phyloP scores from a whole-genome alignment of 2,797 vertebrate genomes.

The Glyptemys insculpta region DNA sequence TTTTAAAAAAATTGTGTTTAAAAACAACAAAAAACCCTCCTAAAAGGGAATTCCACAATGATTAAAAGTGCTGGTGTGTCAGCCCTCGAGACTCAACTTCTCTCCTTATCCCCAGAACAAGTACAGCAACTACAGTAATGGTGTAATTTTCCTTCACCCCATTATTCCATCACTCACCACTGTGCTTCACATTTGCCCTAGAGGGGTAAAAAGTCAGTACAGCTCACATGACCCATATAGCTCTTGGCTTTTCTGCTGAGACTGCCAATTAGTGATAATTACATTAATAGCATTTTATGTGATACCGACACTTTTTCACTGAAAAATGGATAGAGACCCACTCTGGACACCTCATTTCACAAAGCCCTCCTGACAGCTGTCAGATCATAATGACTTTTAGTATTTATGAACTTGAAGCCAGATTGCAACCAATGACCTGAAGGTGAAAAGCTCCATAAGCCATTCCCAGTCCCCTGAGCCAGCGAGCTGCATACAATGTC shows the following conservation, averaged over 20 bases:
- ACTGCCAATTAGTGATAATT: not conserved
- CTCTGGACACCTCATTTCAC: conserved; percentile 6
- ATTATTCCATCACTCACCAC: not conserved
- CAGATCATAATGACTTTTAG: conserved; percentile 35
- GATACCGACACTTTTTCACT: conserved; percentile 1
- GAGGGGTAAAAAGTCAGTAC: not conserved
- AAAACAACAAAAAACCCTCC: not conserved
- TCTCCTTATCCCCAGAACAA: not conserved
- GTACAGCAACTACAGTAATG: not conserved
- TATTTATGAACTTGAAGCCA: conserved; percentile 36
- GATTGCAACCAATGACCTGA: conserved; percentile 35
- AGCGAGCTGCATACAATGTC: not conserved
- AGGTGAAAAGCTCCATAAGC: not conserved
- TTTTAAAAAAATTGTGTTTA: not conserved
- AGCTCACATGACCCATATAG: not conserved
- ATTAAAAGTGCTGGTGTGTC: rapidly evolving
- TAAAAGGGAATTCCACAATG: not conserved
- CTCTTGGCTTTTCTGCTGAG: not conserved
- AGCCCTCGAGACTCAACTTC: not conserved
- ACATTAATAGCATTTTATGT: not conserved
- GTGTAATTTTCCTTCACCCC: not conserved
- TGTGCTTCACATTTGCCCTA: rapidly evolving
- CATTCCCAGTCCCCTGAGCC: not conserved
- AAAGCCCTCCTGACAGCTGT: conserved; percentile 46
- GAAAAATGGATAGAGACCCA: conserved; percentile 6